These are phyloP conservation scores for Sceloporus undulatus DNA, from an alignment of 2,113 vertebrate genomes.

Conservation along the genomic window DNA sequence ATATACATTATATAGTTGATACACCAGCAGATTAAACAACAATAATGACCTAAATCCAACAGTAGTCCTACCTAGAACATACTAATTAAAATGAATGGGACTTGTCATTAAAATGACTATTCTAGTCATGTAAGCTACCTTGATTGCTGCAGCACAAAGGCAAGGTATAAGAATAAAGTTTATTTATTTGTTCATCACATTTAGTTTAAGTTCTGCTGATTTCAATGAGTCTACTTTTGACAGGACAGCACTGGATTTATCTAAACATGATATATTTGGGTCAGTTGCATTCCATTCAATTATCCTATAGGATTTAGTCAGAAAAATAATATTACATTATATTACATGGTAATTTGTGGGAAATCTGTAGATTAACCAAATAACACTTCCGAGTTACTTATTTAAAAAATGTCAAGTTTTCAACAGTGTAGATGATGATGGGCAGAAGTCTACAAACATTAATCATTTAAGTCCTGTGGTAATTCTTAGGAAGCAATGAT, in stretches of 20 bases:
- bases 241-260: too few species aligned
- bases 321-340: background rate
- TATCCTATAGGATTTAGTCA: background rate
- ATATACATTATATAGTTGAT: background rate
- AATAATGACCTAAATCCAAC: background rate
- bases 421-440: background rate
- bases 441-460: conserved; percentile 43
- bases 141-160: too few species aligned
- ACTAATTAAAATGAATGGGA: too few species aligned
- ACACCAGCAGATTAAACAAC: background rate
- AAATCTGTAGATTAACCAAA: background rate
- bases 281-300: conserved; percentile 14
- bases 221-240: too few species aligned
- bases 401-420: conserved; percentile 25
- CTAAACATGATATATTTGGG: conserved; percentile 29
- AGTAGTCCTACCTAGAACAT: too few species aligned
- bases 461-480: conserved; percentile 48
- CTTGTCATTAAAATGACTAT: too few species aligned
- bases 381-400: conserved; percentile 8
- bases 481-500: conserved; percentile 53
- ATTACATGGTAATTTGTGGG: background rate
- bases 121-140: too few species aligned
- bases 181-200: too few species aligned
- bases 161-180: too few species aligned
- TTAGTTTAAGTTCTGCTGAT: too few species aligned